Conservation (phyloP, 2,888 invertebrate genomes). For the Eilema sororculum region DNA sequence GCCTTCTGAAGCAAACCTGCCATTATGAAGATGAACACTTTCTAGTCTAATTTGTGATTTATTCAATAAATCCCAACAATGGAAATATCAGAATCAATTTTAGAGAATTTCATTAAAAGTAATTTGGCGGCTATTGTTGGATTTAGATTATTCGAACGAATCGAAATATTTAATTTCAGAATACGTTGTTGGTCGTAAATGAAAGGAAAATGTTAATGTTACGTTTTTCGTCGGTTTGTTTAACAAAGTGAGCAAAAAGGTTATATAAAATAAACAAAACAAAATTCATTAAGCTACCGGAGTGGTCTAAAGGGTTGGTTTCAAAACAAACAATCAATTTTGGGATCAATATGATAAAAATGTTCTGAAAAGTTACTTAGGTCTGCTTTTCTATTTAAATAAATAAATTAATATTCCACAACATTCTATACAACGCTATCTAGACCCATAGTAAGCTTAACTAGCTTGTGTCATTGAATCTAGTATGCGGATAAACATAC, state of each 20-base stretch:
- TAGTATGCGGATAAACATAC: too few species aligned
- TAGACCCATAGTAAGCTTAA: too few species aligned
- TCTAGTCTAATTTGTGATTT: constrained; percentile 27
- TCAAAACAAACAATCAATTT: not conserved
- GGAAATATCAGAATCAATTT: constrained; percentile 29
- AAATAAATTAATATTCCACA: too few species aligned
- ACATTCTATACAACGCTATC: too few species aligned
- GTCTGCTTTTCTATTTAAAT: too few species aligned
- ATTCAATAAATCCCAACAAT: constrained; percentile 35
- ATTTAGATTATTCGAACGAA: not conserved
- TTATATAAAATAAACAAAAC: not conserved
- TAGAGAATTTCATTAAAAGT: constrained; percentile 16
- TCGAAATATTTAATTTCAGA: not conserved
- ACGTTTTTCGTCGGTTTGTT: not conserved
- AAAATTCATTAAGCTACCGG: not conserved
- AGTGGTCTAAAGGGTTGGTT: not conserved
- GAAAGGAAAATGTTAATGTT: not conserved
- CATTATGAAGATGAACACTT: constrained; percentile 23
- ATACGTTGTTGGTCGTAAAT: not conserved
- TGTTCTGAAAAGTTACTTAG: not conserved
- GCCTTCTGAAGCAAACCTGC: constrained; percentile 14
- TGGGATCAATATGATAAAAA: not conserved
- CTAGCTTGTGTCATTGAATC: too few species aligned
- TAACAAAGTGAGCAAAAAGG: not conserved
- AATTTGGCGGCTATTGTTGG: not conserved